phyloP scores from a whole-genome alignment of 2,113 vertebrate species.

The Gila orcuttii region DNA sequence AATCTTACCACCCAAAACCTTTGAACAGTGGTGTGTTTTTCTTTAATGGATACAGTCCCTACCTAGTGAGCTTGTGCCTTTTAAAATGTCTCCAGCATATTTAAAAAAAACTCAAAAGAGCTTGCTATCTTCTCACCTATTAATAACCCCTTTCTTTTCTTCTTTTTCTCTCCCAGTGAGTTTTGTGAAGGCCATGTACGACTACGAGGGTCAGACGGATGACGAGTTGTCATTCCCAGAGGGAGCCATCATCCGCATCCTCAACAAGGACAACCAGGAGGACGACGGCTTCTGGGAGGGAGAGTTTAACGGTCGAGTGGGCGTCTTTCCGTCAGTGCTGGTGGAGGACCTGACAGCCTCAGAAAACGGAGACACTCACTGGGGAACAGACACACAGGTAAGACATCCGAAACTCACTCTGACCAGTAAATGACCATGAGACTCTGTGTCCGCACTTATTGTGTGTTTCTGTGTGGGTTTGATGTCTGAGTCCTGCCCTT shows the following conservation, averaged over 20 bases:
- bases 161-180: slow-evolving; percentile 74
- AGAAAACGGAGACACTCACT: slow-evolving; percentile 85
- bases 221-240: slow-evolving; percentile 95
- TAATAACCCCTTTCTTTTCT: slow-evolving; percentile 1
- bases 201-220: slow-evolving; percentile 95
- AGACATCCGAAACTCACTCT: too few species aligned
- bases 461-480: slow-evolving; percentile 28
- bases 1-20: background rate
- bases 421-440: too few species aligned
- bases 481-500: slow-evolving; percentile 21
- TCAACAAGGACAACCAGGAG: slow-evolving; percentile 95
- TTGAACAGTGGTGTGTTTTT: background rate
- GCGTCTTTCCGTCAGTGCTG: slow-evolving; percentile 94
- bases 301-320: slow-evolving; percentile 88
- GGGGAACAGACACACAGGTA: slow-evolving; percentile 80
- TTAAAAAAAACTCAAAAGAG: background rate
- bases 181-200: slow-evolving; percentile 97
- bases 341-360: slow-evolving; percentile 88
- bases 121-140: slow-evolving; percentile 21
- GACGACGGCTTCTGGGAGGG: slow-evolving; percentile 99
- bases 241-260: slow-evolving; percentile 93
- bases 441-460: background rate
- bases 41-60: background rate
- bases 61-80: background rate
- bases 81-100: background rate